Evolutionary conservation across 2,113 vertebrate species (phyloP).

Genomic region (Daphoenositta chrysoptera): DNA sequence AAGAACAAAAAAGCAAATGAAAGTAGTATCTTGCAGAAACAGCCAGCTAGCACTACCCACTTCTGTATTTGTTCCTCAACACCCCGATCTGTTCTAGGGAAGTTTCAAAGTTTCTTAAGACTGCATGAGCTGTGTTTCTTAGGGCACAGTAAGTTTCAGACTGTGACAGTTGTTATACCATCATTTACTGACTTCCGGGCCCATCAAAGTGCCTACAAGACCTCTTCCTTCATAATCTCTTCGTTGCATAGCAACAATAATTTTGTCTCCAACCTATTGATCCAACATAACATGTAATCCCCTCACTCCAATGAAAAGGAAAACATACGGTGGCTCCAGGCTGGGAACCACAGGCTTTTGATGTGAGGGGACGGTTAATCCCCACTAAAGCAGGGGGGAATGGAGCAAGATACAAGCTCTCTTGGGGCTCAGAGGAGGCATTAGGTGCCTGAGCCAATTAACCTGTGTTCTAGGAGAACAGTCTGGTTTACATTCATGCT

Average conservation of each 20-base stretch:
- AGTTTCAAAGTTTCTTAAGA: not conserved
- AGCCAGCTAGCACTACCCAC: not conserved
- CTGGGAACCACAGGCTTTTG: not conserved
- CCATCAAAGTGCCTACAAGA: rapidly evolving
- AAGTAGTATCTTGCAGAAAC: not conserved
- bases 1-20: not conserved
- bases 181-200: not conserved
- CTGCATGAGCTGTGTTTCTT: not conserved
- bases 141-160: not conserved
- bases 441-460: not conserved
- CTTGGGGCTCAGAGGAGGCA: not conserved
- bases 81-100: not conserved
- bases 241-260: not conserved
- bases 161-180: not conserved
- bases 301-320: not conserved
- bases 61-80: not conserved
- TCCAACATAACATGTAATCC: not conserved
- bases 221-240: not conserved
- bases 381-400: not conserved
- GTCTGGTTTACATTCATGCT: not conserved
- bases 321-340: not conserved
- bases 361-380: not conserved
- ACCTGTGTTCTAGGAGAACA: not conserved
- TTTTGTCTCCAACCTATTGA: not conserved
- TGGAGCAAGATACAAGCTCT: not conserved